Evolutionary conservation across 2,113 vertebrate genomes (phyloP), one percentile per base, ranked within the genome.

Genomic region (Tachysurus vachellii): DNA sequence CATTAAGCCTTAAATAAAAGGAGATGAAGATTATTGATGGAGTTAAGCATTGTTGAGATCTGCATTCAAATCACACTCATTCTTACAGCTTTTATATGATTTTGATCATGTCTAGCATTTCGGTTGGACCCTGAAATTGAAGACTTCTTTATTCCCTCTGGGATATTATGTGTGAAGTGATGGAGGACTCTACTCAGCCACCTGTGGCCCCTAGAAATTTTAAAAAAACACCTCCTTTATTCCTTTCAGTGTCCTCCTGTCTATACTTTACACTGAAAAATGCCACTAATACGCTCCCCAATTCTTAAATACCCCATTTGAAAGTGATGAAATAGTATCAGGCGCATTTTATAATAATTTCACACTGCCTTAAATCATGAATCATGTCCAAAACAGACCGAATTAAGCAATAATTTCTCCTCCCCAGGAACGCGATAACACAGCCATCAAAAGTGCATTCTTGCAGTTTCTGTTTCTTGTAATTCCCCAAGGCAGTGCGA

Each of bases 101-200:
- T 86, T 85, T 75, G 56, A 80, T 90, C 82, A 85, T 85, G 87
- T 87, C 47, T 81, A 11, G 84, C 31, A 84, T 90, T 91, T 91
- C 88, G 90, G 31, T 90, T 91, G 84, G 80, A 85, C 83, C 61
- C 87, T 82, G 83, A 84, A 86, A 89, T 90, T 54, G 87, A 19
- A 83, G 70, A 76, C 28, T 85, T 64, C 64, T 88, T 86, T 84
- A 89, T 90, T 90, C 84, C 90, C 88, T 89, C 88, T 88, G 90
- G 80, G n/a, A 88, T 92, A 87, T 88, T 92, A 93, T 94, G 90
- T 89, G 77, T 88, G 70, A 87, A 90, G 91, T 95, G 94, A 95
- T 95, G 94, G 93, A 89, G 62, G 56, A 91, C n/a, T 89, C 90
- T 84, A 87, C 80, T 88, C 90, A 17, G 82, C 91, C 95, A 95